Evolutionary conservation across 2,888 invertebrate genomes (phyloP).

Genomic region (Cerastoderma edule): DNA sequence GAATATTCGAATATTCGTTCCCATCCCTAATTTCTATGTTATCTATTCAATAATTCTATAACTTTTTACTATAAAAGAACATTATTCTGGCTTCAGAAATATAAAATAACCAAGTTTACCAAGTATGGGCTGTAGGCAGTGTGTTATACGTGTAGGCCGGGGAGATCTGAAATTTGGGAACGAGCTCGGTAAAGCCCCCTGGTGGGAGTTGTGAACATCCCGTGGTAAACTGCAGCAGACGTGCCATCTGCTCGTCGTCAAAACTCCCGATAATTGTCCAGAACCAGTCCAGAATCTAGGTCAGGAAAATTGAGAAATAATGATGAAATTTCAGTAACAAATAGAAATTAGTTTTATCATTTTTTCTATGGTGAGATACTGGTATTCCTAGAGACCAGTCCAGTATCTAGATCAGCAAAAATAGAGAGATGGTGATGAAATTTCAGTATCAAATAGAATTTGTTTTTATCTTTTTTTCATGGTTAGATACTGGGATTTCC

Average conservation of each 20-base stretch:
- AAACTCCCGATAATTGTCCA: constrained; percentile 95
- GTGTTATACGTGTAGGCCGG: constrained; percentile 93
- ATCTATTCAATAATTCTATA: no score
- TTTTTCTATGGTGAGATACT: no score
- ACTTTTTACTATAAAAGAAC: no score
- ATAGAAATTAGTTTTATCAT: neutral
- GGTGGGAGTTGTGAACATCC: constrained; percentile 96
- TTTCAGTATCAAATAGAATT: no score
- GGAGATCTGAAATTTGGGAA: constrained; percentile 96
- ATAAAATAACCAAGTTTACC: constrained; percentile 85
- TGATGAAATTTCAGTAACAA: neutral
- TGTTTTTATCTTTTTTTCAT: no score
- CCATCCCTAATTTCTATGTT: no score
- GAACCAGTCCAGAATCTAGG: constrained; percentile 92
- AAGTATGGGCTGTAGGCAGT: constrained; percentile 95
- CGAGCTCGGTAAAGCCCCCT: constrained; percentile 94
- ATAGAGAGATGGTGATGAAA: neutral
- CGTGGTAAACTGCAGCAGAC: constrained; percentile 94
- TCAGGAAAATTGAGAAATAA: neutral
- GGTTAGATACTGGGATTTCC: no score
- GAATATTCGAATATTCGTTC: no score
- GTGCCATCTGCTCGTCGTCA: constrained; percentile 95
- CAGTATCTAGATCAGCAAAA: constrained; percentile 86
- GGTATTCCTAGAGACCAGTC: no score
- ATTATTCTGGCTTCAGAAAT: neutral